phyloP scores from a whole-genome alignment of 2,113 vertebrate species.

The Plecotus auritus region DNA sequence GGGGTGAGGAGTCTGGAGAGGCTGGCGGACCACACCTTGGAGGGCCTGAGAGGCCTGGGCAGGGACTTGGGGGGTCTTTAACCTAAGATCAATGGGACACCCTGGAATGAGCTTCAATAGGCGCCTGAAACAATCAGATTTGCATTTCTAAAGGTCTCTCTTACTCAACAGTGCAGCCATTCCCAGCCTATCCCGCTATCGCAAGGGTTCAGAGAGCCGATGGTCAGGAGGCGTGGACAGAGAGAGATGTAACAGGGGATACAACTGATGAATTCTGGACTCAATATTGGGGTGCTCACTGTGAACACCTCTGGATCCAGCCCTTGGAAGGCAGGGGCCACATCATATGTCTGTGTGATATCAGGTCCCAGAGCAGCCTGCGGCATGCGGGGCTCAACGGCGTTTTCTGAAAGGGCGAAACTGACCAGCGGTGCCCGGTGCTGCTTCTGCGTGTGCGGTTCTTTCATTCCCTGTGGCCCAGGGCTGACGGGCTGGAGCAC shows the following conservation, averaged over 20 bases:
- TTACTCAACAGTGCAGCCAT: rapidly evolving
- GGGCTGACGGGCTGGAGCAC: too few relatives aligned
- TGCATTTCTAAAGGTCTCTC: constrained; percentile 8
- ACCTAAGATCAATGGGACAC: background rate
- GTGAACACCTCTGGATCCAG: background rate
- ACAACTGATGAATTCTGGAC: background rate
- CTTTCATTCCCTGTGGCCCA: background rate
- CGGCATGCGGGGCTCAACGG: background rate
- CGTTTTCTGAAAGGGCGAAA: background rate
- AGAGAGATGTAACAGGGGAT: background rate
- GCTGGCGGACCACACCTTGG: rapidly evolving
- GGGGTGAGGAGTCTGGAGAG: too few relatives aligned
- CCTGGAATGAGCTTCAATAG: background rate
- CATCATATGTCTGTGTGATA: background rate
- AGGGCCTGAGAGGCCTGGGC: background rate
- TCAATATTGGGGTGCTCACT: background rate
- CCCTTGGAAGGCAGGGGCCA: background rate
- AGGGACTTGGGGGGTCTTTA: background rate
- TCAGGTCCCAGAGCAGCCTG: background rate
- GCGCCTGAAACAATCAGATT: background rate
- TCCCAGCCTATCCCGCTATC: background rate
- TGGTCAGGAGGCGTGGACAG: background rate
- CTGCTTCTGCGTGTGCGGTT: background rate
- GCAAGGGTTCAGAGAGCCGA: background rate
- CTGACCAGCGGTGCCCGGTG: background rate